A percentile compares a stretch with the other conserved stretches of the same genome.
Conservation (phyloP, 2,113 vertebrate genomes). For the Erpornis zantholeuca region DNA sequence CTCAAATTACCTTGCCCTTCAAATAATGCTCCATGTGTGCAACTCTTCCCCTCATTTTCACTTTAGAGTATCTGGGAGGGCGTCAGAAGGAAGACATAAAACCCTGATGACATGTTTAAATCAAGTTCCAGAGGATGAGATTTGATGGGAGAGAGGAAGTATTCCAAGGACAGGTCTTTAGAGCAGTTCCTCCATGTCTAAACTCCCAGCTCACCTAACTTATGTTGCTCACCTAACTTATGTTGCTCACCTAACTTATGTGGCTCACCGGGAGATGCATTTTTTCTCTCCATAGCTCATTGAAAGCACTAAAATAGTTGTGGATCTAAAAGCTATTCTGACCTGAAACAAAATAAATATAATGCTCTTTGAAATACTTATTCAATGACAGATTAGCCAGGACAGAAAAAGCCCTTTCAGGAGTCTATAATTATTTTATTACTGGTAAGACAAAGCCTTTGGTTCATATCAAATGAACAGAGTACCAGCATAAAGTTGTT, state of each 20-base stretch:
- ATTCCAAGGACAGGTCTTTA: not conserved
- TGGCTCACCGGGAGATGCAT: not conserved
- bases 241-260: not conserved
- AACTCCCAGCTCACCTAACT: not conserved
- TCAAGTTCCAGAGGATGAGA: not conserved
- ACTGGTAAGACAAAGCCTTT: not conserved
- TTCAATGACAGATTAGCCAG: not conserved
- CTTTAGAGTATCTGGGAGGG: not conserved
- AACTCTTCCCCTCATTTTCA: not conserved
- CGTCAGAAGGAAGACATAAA: not conserved
- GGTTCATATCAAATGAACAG: not conserved
- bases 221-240: not conserved
- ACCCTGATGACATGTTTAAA: not conserved
- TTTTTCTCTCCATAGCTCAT: not conserved
- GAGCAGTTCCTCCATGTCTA: not conserved
- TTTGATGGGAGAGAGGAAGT: not conserved
- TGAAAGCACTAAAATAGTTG: not conserved
- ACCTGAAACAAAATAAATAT: not conserved
- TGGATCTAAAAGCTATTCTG: not conserved
- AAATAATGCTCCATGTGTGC: not conserved
- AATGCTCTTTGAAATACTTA: not conserved
- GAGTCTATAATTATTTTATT: not conserved
- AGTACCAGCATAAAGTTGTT: not conserved
- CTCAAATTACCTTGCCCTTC: not conserved
- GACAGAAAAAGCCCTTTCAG: not conserved